Percentiles rank a stretch among this genome's conserved stretches.
These are phyloP conservation scores for Lordiphosa collinella DNA, from an alignment of 1,140 invertebrate genomes.

Conservation along the genomic window DNA sequence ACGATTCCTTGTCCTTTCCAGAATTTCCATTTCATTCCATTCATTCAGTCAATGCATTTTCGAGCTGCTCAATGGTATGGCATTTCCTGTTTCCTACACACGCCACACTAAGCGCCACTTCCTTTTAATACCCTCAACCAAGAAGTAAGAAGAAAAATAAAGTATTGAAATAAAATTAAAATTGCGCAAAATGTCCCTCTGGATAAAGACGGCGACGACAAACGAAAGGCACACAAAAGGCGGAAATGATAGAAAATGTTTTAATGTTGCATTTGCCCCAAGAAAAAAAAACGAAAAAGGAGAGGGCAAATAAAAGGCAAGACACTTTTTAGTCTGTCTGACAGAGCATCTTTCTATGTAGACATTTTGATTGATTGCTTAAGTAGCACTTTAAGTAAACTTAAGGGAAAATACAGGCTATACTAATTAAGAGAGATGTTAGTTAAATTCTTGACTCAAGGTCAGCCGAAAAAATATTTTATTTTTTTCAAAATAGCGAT, in stretches of 20 bases:
- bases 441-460: too few species aligned
- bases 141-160: background rate
- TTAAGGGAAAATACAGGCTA: too few species aligned
- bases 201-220: constrained; percentile 33
- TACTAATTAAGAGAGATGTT: too few species aligned
- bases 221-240: constrained; percentile 36
- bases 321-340: constrained; percentile 6
- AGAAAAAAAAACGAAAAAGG: background rate
- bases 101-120: constrained; percentile 52
- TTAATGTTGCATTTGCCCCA: constrained; percentile 50
- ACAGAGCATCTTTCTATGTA: constrained; percentile 29
- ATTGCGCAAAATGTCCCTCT: constrained; percentile 50
- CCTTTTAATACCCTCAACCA: constrained; percentile 28
- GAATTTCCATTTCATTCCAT: constrained; percentile 59
- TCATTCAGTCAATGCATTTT: constrained; percentile 29
- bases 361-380: constrained; percentile 66
- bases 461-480: too few species aligned
- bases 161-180: constrained; percentile 65
- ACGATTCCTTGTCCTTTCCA: constrained; percentile 37
- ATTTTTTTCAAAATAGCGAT: too few species aligned
- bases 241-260: constrained; percentile 73
- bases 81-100: constrained; percentile 67
- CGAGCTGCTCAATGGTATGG: background rate
- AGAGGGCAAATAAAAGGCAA: background rate
- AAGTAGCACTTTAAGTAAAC: too few species aligned